phyloP scores from a whole-genome alignment of 2,113 vertebrate genomes.

The Vulpes lagopus region DNA sequence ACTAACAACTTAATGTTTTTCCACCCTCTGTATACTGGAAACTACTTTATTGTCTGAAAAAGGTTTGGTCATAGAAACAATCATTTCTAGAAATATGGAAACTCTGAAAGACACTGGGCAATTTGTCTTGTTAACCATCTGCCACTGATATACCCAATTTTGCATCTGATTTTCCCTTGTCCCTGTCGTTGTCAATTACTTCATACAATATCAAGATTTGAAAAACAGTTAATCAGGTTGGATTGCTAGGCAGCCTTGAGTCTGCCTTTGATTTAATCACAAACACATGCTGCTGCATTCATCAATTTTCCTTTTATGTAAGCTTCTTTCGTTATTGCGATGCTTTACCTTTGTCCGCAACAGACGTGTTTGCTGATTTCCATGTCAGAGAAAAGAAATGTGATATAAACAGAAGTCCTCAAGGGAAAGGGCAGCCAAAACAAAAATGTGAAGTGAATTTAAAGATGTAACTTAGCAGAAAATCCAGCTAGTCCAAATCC shows the following conservation, averaged over 20 bases:
- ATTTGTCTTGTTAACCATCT: constrained; percentile 72
- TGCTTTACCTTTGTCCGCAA: constrained; percentile 48
- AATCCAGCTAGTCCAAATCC: not conserved
- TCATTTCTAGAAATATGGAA: constrained; percentile 30
- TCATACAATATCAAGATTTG: constrained; percentile 69
- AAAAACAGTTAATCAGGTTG: constrained; percentile 81
- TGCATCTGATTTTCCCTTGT: constrained; percentile 69
- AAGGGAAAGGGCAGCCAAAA: not conserved
- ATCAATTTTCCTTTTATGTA: constrained; percentile 69
- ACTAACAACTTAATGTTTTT: constrained; percentile 8
- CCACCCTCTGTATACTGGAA: not conserved
- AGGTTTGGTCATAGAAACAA: constrained; percentile 53
- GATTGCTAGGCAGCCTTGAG: constrained; percentile 76
- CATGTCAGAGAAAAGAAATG: constrained; percentile 77
- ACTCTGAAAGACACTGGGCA: constrained; percentile 4
- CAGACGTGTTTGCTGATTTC: constrained; percentile 64
- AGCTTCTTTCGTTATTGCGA: constrained; percentile 60
- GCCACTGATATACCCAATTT: constrained; percentile 47
- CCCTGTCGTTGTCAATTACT: constrained; percentile 68
- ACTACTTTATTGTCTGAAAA: constrained; percentile 34
- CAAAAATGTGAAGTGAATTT: not conserved
- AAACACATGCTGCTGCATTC: constrained; percentile 70
- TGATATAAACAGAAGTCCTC: constrained; percentile 54
- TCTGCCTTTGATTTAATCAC: constrained; percentile 81
- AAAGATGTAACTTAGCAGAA: constrained; percentile 14